Base-by-base conservation (phyloP, 2,113 vertebrate genomes). In the Crotalus horridus region DNA sequence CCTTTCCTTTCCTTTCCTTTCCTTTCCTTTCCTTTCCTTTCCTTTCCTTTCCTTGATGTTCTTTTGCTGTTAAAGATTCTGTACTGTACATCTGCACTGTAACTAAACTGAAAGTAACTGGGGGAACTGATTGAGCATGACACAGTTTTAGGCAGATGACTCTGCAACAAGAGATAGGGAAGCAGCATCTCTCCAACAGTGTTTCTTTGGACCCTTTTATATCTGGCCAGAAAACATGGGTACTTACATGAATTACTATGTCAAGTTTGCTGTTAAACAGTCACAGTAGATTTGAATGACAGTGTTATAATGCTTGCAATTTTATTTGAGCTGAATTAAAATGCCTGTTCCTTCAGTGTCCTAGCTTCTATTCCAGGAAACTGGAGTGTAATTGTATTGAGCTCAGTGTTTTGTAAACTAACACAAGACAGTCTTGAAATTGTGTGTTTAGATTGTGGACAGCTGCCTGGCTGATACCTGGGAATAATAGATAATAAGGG, bases 61-160 rank as follows among this genome's bases (percentile, higher is more conserved):
- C 92, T 92, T 88, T 51, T 94, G 93, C 96, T 94, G 95, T 93
- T 96, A 95, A 0, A 91, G 94, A 94, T 94, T 92, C 96, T 94
- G 64, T 69, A 17, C 64, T 69, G 64, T 69, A 88, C 93, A 94
- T 95, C 94, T 96, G 89, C 87, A 59, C 93, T 69, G 74, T 95
- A 94, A 95, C 17, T 94, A 94, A 85, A 87, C 92, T 90, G 61
- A 94, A 95, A 96, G 33, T 93, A 90, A 90, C 90, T 21, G 20
- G 88, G 74, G 92, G 89, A 94, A 94, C 87, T 90, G 94, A 95
- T n/a, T 20, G 5, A 69, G 58, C 95, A 95, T 94, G 95, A 87
- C 95, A 53, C 94, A 96, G 58, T 92, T 85, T 0, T 6, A 92
- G 85, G 81, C 0, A 39, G 69, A n/a, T 89, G 55, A 33, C 21